These are phyloP conservation scores for Hassar affinis DNA, from an alignment of 2,113 vertebrate genomes.

Conservation along the genomic window DNA sequence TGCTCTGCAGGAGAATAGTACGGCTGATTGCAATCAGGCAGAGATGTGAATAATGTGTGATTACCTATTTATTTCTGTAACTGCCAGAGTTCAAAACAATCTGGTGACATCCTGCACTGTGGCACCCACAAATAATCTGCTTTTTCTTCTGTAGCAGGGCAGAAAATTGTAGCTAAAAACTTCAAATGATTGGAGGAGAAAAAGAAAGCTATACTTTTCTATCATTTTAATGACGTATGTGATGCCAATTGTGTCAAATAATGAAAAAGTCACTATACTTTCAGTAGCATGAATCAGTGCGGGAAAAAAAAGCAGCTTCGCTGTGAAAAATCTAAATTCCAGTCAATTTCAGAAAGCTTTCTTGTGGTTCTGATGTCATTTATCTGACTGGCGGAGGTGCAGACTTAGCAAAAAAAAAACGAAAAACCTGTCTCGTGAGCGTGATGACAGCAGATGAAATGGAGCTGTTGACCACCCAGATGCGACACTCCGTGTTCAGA, in stretches of 20 bases:
- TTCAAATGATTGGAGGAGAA: constrained; percentile 2
- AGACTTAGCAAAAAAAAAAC: not conserved
- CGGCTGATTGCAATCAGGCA: constrained; percentile 64
- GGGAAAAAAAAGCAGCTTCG: not conserved
- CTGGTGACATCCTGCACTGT: not conserved
- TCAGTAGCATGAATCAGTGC: constrained; percentile 7
- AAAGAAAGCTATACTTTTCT: constrained; percentile 5
- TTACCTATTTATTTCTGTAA: constrained; percentile 47
- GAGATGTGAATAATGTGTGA: constrained; percentile 65
- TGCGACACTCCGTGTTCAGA: not conserved
- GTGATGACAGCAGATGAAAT: constrained; percentile 8
- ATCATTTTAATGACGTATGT: constrained; percentile 20
- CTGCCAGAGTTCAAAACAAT: constrained; percentile 34
- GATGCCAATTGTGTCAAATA: not conserved
- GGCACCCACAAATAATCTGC: constrained; percentile 29
- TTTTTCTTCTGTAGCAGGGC: not conserved
- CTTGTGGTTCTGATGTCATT: not conserved
- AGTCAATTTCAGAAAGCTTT: not conserved
- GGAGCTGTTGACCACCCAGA: constrained; percentile 13
- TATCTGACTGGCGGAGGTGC: not conserved
- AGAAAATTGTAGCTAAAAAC: constrained; percentile 13
- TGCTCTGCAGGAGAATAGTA: constrained; percentile 55
- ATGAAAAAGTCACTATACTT: constrained; percentile 4
- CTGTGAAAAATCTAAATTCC: not conserved
- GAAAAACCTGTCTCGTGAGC: not conserved